phyloP scores from a whole-genome alignment of 2,113 vertebrate species.

The Grantiella picta region DNA sequence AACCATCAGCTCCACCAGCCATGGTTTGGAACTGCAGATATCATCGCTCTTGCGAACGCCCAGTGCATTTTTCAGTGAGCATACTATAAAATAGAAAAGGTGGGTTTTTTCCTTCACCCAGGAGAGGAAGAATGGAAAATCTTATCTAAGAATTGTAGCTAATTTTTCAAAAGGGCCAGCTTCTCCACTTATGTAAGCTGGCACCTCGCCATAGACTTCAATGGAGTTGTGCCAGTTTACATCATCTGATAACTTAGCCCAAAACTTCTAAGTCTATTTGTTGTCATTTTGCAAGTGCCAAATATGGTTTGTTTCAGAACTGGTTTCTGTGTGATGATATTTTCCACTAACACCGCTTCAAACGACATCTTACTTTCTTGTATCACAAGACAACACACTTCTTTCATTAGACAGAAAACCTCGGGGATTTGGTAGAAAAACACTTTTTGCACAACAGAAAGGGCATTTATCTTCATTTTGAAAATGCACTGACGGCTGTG shows the following conservation, averaged over 20 bases:
- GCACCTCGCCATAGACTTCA: slow-evolving; percentile 17
- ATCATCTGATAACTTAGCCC: slow-evolving; percentile 43
- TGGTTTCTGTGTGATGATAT: neutral
- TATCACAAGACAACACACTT: neutral
- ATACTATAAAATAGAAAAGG: neutral
- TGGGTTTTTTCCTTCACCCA: neutral
- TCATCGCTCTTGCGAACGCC: neutral
- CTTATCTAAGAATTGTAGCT: slow-evolving; percentile 11
- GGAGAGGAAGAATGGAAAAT: slow-evolving; percentile 52
- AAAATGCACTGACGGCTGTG: fast-evolving
- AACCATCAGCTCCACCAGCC: neutral
- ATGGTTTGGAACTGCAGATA: neutral
- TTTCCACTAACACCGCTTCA: slow-evolving; percentile 1
- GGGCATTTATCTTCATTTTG: neutral
- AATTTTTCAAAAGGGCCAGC: slow-evolving; percentile 37
- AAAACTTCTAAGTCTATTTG: slow-evolving; percentile 42
- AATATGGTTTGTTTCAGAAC: slow-evolving; percentile 11
- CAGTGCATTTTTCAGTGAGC: neutral
- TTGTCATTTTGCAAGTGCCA: slow-evolving; percentile 29
- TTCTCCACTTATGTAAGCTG: slow-evolving; percentile 53
- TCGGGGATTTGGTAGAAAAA: neutral
- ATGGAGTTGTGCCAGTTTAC: slow-evolving; percentile 54
- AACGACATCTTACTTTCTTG: neutral
- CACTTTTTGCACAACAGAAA: neutral
- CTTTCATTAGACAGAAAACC: slow-evolving; percentile 26